Percentiles rank a stretch among this genome's conserved stretches.
Conservation (phyloP, 1,140 invertebrate genomes). For the Penaeus indicus region DNA sequence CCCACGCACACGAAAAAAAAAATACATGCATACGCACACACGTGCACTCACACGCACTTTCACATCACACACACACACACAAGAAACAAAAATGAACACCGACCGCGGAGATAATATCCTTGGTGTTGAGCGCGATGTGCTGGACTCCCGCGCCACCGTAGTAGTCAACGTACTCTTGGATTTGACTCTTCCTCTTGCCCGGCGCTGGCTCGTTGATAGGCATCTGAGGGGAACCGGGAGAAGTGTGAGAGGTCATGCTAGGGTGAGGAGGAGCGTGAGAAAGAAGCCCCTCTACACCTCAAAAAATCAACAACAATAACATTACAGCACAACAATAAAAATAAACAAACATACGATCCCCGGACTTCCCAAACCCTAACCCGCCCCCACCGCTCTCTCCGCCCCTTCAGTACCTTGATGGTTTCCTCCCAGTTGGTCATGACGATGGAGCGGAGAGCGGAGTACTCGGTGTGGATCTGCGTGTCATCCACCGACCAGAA, state of each 20-base stretch:
- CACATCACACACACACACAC: too few relatives aligned
- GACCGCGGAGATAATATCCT: conserved; percentile 91
- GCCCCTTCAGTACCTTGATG: conserved; percentile 79
- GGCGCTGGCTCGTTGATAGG: conserved; percentile 98
- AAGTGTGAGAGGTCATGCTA: background rate
- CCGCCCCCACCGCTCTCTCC: background rate
- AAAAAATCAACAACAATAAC: too few relatives aligned
- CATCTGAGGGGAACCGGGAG: conserved; percentile 74
- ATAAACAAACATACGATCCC: too few relatives aligned
- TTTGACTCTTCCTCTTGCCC: conserved; percentile 97
- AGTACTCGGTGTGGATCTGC: conserved; percentile 96
- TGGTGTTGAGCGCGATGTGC: conserved; percentile 96
- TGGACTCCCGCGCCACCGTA: conserved; percentile 98
- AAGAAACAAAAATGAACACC: conserved; percentile 68
- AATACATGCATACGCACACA: too few relatives aligned
- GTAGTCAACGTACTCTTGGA: conserved; percentile 98
- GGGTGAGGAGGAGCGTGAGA: background rate
- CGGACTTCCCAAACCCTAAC: too few relatives aligned
- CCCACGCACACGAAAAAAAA: background rate
- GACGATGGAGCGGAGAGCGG: conserved; percentile 94
- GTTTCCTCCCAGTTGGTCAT: conserved; percentile 98
- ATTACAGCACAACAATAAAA: too few relatives aligned
- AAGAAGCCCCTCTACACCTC: too few relatives aligned
- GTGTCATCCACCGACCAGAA: conserved; percentile 99
- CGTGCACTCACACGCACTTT: too few relatives aligned